phyloP scores from a whole-genome alignment of 2,888 invertebrate species.

The Ganaspis brasiliensis region DNA sequence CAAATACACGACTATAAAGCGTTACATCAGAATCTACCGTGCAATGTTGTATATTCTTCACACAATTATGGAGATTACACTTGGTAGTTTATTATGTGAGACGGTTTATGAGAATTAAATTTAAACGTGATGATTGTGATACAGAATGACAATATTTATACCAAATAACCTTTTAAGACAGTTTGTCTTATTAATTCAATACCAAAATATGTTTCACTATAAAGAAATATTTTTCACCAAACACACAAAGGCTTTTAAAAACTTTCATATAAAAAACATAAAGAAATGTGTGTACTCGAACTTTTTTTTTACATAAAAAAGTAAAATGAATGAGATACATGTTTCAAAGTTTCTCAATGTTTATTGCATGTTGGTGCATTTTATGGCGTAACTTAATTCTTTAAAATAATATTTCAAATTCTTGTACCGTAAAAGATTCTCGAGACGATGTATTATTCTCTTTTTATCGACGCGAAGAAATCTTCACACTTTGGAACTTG shows the following conservation, averaged over 20 bases:
- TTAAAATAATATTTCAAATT: background rate
- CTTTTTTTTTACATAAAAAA: background rate
- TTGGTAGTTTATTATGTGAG: background rate
- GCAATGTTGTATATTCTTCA: background rate
- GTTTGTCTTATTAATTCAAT: no score
- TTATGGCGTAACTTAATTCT: background rate
- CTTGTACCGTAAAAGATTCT: background rate
- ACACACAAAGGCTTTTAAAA: no score
- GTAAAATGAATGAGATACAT: background rate
- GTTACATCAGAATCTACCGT: background rate
- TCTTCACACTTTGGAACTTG: background rate
- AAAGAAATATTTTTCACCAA: no score
- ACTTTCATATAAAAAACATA: background rate
- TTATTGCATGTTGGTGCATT: background rate
- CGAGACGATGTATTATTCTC: constrained; percentile 1
- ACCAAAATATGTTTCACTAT: no score
- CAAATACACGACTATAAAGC: constrained; percentile 44
- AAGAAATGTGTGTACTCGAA: background rate
- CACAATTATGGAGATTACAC: background rate
- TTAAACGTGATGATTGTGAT: background rate
- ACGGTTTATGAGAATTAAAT: background rate
- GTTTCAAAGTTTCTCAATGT: background rate
- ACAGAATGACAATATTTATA: no score
- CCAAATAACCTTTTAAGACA: no score
- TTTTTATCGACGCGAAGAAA: background rate